Base-by-base conservation (phyloP, 2,797 vertebrate species). In the Pampus argenteus region DNA sequence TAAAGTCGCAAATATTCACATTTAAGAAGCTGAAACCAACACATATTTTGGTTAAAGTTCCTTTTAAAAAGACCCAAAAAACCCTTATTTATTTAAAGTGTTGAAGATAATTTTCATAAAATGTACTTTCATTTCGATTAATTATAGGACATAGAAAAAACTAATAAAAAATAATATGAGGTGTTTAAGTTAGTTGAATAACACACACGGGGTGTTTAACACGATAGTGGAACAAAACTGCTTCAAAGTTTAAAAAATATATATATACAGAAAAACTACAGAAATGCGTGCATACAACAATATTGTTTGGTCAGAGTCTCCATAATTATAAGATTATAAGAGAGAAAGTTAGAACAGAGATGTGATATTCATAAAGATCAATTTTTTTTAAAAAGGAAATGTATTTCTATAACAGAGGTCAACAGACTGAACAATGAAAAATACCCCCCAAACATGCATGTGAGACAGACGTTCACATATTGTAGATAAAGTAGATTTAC, bases 381-480 rank as follows among this genome's bases (percentile, higher is more conserved):
- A 40, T 48, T 48, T 48, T 17, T 22, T 45, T 13, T 11, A 3
- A 51, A 45, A 42, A 73, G 13, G 42, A 64, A 54, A 70, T 69
- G 5, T 13, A 45, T 47, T 63, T 2, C 15, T 47, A 22, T 14
- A 51, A 38, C 18, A 31, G 26, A 69, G 42, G 20, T 54, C 36
- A 36, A 20, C 50, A 64, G 14, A 48, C 4, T 34, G 17, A 42
- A n/a, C n/a, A 59, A 60, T 25, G 7, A 49, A 28, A 65, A 74
- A 66, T 44, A 26, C 29, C 54, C 44, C 40, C 10, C n/a, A 61
- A 65, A 59, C n/a, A 34, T 57, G 36, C 7, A 62, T 4, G 42
- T 50, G n/a, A 42, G 42, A 74, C 14, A 67, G 51, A 67, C 40
- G 18, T 79, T 73, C 20, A 58, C 23, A 66, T 52, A 42, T 15